phyloP scores from a whole-genome alignment of 2,113 vertebrate species.

The Erythrolamprus reginae region DNA sequence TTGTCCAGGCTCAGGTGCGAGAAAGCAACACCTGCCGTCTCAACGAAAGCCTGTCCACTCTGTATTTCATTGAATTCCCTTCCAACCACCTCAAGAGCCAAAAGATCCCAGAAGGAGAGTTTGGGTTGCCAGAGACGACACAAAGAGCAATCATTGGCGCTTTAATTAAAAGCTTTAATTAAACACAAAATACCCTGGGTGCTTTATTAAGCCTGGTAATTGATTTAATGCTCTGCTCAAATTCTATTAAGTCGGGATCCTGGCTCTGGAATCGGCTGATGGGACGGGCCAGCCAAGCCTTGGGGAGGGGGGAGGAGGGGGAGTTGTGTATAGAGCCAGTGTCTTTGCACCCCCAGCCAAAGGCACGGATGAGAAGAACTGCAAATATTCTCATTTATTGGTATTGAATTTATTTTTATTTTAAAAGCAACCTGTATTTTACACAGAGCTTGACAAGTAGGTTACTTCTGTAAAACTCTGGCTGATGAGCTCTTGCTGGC shows the following conservation, averaged over 20 bases:
- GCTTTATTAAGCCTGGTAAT: slow-evolving; percentile 90
- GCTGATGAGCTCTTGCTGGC: too few species aligned
- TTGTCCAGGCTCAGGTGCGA: neutral
- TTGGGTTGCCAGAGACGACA: slow-evolving; percentile 66
- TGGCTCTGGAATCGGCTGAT: neutral
- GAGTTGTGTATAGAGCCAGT: neutral
- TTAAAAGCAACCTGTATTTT: neutral
- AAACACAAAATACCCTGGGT: slow-evolving; percentile 73
- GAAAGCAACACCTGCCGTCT: neutral
- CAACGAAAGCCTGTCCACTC: neutral
- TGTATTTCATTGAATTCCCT: neutral
- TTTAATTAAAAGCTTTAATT: slow-evolving; percentile 98
- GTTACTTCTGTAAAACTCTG: too few species aligned
- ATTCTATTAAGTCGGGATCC: slow-evolving; percentile 45
- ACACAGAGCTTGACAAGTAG: too few species aligned
- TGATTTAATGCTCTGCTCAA: slow-evolving; percentile 88
- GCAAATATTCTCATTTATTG: neutral
- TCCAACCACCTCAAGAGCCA: neutral
- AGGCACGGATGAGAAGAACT: neutral
- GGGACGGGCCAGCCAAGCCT: neutral
- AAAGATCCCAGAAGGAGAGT: neutral
- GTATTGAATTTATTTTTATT: neutral
- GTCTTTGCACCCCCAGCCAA: neutral
- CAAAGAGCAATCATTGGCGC: slow-evolving; percentile 49
- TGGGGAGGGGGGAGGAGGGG: too few species aligned